Evolutionary conservation across 2,888 invertebrate species (phyloP), one percentile per base, ranked within the genome.

Genomic region (Heliconius cydno): DNA sequence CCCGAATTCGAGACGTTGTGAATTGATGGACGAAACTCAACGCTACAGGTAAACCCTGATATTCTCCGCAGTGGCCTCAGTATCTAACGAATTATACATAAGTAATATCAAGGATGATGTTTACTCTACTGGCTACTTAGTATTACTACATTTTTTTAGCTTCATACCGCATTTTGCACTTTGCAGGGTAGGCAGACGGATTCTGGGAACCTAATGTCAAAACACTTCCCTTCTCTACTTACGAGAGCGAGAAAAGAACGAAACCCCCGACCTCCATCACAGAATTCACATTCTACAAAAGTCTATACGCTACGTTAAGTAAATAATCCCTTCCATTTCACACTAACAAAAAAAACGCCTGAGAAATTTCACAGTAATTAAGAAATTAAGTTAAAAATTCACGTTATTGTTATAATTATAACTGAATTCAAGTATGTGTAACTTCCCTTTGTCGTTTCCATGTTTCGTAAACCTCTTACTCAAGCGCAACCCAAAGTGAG

Each of bases 381-480:
- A 70, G 70, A 77, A 70, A 77, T 71, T 77, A 63, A 57, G 22
- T 57, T 28, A 46, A 66, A 60, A 19, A 46, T 71, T 60, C 60
- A 52, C 34, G 57, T 57, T 38, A 75, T 75, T 75, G 74, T 75
- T 41, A 63, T 41, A 65, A 65, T 65, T 65, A 65, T 65, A 65
- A 28, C 15, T 28, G 25, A 25, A 65, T 15, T 65, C 60, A 65
- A 38, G 10, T 28, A 41, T 75, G 65, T 75, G 74, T 65, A 75
- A 75, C 74, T 75, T 75, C 74, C 74, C 74, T 75, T 74, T 75
- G 74, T 75, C 63, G 65, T 63, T 75, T 75, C 74, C 74, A 75
- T 63, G 38, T 75, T 75, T 65, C 74, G 65, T 65, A 41, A 75
- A 65, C 19, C 6, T n/a, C 9, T 75, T 75, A 75, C 63, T 38